These are phyloP conservation scores for Arge pagana DNA, from an alignment of 2,888 invertebrate species.

Conservation along the genomic window DNA sequence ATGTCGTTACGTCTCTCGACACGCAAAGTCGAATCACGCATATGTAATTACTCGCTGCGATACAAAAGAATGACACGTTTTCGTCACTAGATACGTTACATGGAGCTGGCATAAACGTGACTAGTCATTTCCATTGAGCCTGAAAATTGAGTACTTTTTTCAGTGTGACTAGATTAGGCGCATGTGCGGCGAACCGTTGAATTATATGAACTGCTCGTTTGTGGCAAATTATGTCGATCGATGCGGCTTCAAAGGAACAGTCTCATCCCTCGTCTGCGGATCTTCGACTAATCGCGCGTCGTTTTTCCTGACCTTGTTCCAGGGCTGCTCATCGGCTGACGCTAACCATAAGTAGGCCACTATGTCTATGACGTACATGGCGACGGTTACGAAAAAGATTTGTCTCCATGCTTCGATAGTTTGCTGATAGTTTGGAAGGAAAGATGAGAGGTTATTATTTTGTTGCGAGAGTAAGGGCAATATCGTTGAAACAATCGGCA, in stretches of 20 bases:
- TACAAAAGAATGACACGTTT: no score
- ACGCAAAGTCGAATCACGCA: no score
- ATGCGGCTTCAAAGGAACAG: conserved; percentile 58
- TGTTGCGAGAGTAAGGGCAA: neutral
- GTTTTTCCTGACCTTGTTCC: conserved; percentile 61
- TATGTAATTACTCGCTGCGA: no score
- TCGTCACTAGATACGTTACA: no score
- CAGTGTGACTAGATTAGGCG: no score
- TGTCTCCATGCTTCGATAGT: conserved; percentile 76
- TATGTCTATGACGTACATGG: conserved; percentile 70
- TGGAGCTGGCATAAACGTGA: no score
- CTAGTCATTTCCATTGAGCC: no score
- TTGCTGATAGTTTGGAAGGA: conserved; percentile 63
- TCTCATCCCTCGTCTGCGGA: no score
- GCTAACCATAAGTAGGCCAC: conserved; percentile 68
- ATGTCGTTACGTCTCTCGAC: no score
- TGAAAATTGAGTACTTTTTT: no score
- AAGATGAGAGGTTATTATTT: neutral
- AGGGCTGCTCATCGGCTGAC: conserved; percentile 72
- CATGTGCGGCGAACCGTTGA: no score
- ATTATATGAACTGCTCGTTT: no score
- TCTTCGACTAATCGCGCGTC: conserved; percentile 41
- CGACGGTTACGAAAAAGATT: conserved; percentile 77
- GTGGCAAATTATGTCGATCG: conserved; percentile 30
- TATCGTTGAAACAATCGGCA: neutral